Evolutionary conservation across 2,888 invertebrate species (phyloP).

Genomic region (Rhaphigaster nebulosa): DNA sequence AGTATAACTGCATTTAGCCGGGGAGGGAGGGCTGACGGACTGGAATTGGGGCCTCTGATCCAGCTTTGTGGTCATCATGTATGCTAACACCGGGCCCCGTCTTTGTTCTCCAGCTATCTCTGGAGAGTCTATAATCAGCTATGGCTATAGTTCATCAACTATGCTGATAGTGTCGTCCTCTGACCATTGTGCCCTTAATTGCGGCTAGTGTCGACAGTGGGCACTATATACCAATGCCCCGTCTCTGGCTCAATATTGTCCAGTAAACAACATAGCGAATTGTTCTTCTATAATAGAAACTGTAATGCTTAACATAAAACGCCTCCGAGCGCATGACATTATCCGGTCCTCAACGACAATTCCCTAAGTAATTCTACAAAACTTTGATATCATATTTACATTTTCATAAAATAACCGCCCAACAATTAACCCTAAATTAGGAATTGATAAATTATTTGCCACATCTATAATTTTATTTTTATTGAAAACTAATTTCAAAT

Average conservation of each 20-base stretch:
- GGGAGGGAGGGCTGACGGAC: not conserved
- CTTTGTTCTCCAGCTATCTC: constrained; percentile 32
- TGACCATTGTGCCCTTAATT: constrained; percentile 26
- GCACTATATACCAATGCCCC: not conserved
- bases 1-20: constrained; percentile 20
- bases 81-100: not conserved
- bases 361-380: too few species aligned
- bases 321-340: too few species aligned
- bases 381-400: too few species aligned
- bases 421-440: too few species aligned
- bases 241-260: not conserved
- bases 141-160: constrained; percentile 34
- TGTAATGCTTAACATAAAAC: not conserved
- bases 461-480: too few species aligned
- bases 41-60: not conserved
- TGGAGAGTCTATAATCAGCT: not conserved
- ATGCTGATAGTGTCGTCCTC: constrained; percentile 35
- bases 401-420: too few species aligned
- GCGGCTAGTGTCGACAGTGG: not conserved
- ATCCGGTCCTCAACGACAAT: too few species aligned
- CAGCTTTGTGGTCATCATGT: constrained; percentile 40
- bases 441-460: too few species aligned
- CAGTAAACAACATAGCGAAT: not conserved
- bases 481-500: too few species aligned
- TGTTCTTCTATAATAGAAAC: not conserved